phyloP scores from a whole-genome alignment of 2,113 vertebrate genomes.

The Sceloporus tristichus region DNA sequence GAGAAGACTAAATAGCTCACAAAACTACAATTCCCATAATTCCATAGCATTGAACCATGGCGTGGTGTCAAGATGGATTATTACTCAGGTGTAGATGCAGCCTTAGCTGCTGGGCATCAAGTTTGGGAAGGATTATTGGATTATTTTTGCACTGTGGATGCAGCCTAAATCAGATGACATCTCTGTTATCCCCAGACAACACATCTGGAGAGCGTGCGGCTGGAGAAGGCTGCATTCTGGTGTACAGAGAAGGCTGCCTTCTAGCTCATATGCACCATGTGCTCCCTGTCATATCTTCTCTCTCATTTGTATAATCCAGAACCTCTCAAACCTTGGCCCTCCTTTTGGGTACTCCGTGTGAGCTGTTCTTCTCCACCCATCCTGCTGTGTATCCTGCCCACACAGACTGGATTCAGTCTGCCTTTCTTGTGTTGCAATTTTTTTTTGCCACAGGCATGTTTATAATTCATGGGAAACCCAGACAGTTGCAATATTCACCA shows the following conservation, averaged over 20 bases:
- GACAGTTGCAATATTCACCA: background rate
- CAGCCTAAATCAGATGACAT: background rate
- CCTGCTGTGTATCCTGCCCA: background rate
- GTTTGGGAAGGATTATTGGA: no score
- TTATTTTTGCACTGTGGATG: no score
- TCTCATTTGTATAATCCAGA: background rate
- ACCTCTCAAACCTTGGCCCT: background rate
- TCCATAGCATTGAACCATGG: no score
- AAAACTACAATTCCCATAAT: no score
- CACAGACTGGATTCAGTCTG: slow-evolving; percentile 7
- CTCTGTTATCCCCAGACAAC: background rate
- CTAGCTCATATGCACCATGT: background rate
- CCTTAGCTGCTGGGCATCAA: no score
- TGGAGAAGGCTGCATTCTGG: background rate
- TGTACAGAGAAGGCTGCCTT: background rate
- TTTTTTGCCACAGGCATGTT: slow-evolving; percentile 8
- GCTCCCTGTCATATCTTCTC: background rate
- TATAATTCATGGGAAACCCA: background rate
- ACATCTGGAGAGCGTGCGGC: no score
- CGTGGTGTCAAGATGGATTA: no score
- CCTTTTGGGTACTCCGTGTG: background rate
- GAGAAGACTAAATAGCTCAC: no score
- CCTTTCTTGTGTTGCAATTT: slow-evolving; percentile 19
- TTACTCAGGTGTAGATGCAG: no score
- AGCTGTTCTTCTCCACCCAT: background rate